Base-by-base conservation (phyloP, 2,888 invertebrate species). In the Cephus nigrinus region DNA sequence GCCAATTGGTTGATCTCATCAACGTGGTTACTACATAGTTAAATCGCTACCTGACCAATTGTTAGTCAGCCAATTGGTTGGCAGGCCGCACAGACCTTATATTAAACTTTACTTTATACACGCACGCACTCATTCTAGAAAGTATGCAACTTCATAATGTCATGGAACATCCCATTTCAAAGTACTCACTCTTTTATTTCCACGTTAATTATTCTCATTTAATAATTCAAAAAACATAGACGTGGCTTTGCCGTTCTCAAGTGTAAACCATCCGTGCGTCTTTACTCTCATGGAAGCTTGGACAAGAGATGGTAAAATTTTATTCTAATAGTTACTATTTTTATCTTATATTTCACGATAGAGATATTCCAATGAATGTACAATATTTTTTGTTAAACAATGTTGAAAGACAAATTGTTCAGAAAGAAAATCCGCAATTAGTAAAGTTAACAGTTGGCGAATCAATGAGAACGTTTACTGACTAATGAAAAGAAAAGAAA, bases 151-250 rank as follows among this genome's bases (percentile, higher is more conserved):
- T 81, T 81, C 84, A 82, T 88, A 86, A 88, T 88, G 88, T 88
- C 89, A 89, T 89, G 89, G 86, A 89, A 88, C 86, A 86, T 86
- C 82, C 81, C 85, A 83, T 83, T 74, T 31, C 31, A 55, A 55
- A 55, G 23, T 55, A 55, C 23, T 55, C 55, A 23, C 23, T 12
- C 36, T 36, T 55, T 23, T 55, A 5, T 23, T 55, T 55, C 9
- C 55, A 55, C 23, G 55, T 55, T 23, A 55, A 23, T 23, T 55
- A 55, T 55, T 23, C 55, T 55, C 55, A 55, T 55, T 55, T 55
- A 55, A 55, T 55, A 55, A 55, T 55, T 55, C 55, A 75, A 69
- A 69, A 69, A 75, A 35, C 69, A 75, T 34, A 33, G 69, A 75
- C 69, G 75, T 55, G 55, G 55, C 55, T 55, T 73, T 78, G 36